Evolutionary conservation across 2,797 vertebrate genomes (phyloP).

Genomic region (Lepilemur ruficaudatus): DNA sequence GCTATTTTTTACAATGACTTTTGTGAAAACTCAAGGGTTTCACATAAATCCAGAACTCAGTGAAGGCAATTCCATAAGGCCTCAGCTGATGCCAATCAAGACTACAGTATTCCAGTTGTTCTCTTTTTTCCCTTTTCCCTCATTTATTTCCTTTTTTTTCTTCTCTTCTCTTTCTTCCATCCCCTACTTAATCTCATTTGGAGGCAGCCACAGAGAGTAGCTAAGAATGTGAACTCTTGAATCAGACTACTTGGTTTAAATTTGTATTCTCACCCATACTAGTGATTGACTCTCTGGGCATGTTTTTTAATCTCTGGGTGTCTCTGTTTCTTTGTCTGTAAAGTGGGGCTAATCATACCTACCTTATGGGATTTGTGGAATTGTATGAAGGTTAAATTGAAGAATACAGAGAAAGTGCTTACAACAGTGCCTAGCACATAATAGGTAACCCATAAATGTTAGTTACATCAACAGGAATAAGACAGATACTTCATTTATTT

Average conservation of each 20-base stretch:
- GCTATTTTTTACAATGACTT: constrained; percentile 24
- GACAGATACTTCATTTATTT: background rate
- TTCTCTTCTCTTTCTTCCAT: background rate
- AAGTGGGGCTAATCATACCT: background rate
- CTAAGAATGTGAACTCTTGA: background rate
- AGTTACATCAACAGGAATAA: background rate
- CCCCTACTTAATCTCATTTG: background rate
- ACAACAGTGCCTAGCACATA: background rate
- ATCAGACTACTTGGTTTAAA: background rate
- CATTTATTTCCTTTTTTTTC: background rate
- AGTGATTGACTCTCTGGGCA: background rate
- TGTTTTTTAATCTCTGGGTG: background rate
- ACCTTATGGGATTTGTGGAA: background rate
- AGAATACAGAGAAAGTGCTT: background rate
- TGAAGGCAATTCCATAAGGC: background rate
- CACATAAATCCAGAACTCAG: background rate
- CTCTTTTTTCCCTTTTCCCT: background rate
- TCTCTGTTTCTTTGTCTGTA: background rate
- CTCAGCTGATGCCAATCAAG: background rate
- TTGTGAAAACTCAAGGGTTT: constrained; percentile 14
- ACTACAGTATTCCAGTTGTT: background rate
- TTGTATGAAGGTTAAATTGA: background rate
- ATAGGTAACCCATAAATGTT: background rate
- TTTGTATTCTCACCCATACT: background rate
- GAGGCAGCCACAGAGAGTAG: background rate